Conservation (phyloP, 2,113 vertebrate genomes). For the Microcebus griseorufus region DNA sequence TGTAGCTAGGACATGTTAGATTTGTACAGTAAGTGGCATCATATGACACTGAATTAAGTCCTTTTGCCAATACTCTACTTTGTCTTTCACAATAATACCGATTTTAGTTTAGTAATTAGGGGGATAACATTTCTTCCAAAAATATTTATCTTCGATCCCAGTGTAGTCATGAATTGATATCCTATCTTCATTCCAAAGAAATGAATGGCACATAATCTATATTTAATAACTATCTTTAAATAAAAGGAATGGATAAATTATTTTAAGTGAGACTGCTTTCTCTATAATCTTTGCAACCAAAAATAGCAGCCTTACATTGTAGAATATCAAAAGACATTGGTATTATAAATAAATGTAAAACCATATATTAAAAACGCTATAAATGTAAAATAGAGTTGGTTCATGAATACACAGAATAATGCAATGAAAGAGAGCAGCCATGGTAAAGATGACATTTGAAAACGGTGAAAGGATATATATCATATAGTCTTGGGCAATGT, state of each 20-base stretch:
- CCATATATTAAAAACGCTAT: neutral
- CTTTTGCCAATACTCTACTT: neutral
- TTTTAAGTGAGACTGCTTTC: neutral
- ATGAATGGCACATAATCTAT: neutral
- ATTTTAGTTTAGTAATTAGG: neutral
- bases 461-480: neutral
- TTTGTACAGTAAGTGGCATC: neutral
- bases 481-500: neutral
- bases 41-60: neutral
- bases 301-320: neutral
- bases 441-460: neutral
- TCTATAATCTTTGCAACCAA: neutral
- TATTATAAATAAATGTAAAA: neutral
- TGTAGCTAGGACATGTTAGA: neutral
- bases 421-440: neutral
- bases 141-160: neutral
- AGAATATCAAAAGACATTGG: neutral
- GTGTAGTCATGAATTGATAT: neutral
- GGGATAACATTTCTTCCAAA: neutral
- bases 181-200: constrained; percentile 27
- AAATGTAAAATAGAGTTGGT: neutral
- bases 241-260: neutral
- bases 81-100: neutral
- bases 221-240: constrained; percentile 5
- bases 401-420: neutral